Evolutionary conservation across 2,113 vertebrate species (phyloP).

Genomic region (Oncorhynchus gorbuscha): DNA sequence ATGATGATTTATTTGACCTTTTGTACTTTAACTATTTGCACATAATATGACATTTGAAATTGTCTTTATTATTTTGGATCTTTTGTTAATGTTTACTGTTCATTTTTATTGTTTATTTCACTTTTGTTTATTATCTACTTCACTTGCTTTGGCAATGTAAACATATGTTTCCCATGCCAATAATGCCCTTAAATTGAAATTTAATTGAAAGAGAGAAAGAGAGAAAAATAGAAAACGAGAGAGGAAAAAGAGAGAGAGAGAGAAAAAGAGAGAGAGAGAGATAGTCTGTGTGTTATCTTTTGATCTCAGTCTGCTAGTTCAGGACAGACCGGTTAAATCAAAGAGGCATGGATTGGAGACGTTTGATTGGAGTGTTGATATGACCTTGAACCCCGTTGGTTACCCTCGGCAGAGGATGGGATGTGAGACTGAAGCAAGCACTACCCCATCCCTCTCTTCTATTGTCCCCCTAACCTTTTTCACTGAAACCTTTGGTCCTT

Average conservation of each 20-base stretch:
- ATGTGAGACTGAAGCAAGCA: slow-evolving; percentile 11
- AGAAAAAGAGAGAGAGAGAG: neutral
- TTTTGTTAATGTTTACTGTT: no score
- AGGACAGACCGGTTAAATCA: slow-evolving; percentile 15
- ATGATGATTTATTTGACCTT: no score
- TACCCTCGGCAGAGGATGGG: neutral
- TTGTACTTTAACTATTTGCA: no score
- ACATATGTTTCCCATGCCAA: no score
- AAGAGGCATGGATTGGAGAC: neutral
- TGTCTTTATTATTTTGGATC: no score
- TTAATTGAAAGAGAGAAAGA: neutral
- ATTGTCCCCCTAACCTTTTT: slow-evolving; percentile 9
- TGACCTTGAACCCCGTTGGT: slow-evolving; percentile 33
- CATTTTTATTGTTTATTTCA: no score
- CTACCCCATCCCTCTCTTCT: slow-evolving; percentile 12
- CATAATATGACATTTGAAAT: no score
- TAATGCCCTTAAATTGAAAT: no score
- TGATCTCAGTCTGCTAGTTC: slow-evolving; percentile 4
- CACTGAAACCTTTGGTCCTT: slow-evolving; percentile 28
- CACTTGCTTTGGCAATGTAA: no score
- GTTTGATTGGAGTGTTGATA: slow-evolving; percentile 17
- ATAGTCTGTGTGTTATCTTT: neutral
- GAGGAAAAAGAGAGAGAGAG: neutral
- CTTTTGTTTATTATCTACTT: no score
- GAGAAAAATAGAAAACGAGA: slow-evolving; percentile 1